Percentiles rank a stretch among this genome's conserved stretches.
phyloP scores from a whole-genome alignment of 1,140 invertebrate species.

The Aphaenogaster ashmeadi region DNA sequence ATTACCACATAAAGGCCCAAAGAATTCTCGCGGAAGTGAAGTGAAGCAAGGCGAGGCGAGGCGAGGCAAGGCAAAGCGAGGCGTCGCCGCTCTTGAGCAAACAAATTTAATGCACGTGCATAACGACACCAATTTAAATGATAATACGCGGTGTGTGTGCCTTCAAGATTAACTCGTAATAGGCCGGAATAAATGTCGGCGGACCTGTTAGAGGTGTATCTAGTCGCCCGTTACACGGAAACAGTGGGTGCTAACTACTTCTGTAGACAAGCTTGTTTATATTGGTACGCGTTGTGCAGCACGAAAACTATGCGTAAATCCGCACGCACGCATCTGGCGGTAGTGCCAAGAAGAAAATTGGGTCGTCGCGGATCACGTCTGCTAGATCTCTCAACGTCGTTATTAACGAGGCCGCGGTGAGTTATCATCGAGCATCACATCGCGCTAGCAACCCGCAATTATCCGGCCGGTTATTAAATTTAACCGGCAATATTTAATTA shows the following conservation, averaged over 20 bases:
- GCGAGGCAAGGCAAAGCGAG: constrained; percentile 40
- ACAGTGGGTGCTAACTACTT: constrained; percentile 78
- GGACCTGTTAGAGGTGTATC: constrained; percentile 75
- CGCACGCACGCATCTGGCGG: constrained; percentile 37
- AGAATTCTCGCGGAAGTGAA: constrained; percentile 59
- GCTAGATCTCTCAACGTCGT: constrained; percentile 40
- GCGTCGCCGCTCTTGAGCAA: constrained; percentile 69
- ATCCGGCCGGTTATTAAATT: constrained; percentile 69
- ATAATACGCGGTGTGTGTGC: constrained; percentile 79
- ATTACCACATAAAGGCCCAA: constrained; percentile 54
- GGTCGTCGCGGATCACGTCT: constrained; percentile 47
- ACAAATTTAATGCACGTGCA: constrained; percentile 80
- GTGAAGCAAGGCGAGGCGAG: neutral
- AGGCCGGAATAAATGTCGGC: constrained; percentile 76
- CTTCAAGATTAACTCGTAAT: constrained; percentile 78
- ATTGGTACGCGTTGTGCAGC: constrained; percentile 48
- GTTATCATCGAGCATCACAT: constrained; percentile 31
- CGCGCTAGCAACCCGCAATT: constrained; percentile 56
- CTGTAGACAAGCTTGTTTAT: constrained; percentile 78
- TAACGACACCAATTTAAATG: constrained; percentile 82
- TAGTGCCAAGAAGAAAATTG: constrained; percentile 70
- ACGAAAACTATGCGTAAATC: constrained; percentile 59
- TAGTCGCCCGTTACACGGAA: constrained; percentile 69
- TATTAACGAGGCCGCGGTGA: constrained; percentile 53
- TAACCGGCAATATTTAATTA: constrained; percentile 54